Conservation (phyloP, 2,113 vertebrate species). For the Cichladusa arquata region DNA sequence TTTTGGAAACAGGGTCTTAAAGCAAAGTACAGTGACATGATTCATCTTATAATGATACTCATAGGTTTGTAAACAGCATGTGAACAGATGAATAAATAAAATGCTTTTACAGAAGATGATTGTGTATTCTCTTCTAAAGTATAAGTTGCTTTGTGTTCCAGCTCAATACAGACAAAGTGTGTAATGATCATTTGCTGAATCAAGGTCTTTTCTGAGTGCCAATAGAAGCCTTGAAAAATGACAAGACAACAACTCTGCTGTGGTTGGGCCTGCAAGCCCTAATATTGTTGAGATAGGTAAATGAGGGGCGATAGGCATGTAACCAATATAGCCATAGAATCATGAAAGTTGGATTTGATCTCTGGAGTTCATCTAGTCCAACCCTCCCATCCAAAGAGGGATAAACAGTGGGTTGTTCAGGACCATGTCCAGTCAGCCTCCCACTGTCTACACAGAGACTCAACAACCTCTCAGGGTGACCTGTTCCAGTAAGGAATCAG, state of each 20-base stretch:
- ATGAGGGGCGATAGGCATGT: background rate
- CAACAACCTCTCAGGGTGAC: background rate
- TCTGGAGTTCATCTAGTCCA: background rate
- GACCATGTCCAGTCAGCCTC: background rate
- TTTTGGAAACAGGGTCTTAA: constrained; percentile 36
- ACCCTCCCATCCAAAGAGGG: background rate
- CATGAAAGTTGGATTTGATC: background rate
- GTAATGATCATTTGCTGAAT: background rate
- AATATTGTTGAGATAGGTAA: background rate
- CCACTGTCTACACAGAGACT: background rate
- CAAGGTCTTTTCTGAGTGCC: background rate
- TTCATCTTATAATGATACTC: constrained; percentile 39
- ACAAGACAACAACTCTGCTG: background rate
- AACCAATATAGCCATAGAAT: background rate
- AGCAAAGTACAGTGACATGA: background rate
- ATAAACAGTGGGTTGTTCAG: background rate
- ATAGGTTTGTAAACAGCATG: constrained; percentile 54
- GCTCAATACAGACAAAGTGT: background rate
- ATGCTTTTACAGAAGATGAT: constrained; percentile 26
- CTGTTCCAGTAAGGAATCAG: background rate
- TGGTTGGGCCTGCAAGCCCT: background rate
- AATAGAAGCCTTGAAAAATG: background rate
- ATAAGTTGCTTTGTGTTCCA: background rate
- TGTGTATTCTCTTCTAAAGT: constrained; percentile 13
- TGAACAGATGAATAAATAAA: constrained; percentile 44